Evolutionary conservation across 2,888 invertebrate genomes (phyloP), one percentile per base, ranked within the genome.

Genomic region (Aphidius colemani): DNA sequence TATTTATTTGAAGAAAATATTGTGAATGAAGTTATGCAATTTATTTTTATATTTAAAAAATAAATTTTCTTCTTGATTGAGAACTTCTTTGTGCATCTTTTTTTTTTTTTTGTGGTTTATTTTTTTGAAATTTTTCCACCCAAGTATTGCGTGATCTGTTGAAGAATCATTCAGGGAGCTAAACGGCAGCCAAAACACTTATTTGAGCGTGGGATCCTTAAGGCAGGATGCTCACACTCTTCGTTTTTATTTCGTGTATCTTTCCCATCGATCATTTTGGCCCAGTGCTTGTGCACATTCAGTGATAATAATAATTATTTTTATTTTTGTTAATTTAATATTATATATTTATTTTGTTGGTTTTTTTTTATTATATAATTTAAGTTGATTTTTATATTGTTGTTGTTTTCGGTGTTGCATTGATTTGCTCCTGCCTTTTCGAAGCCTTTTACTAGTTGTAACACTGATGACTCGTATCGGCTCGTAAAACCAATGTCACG

Each of bases 401-500:
- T 40, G 60, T 61, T 60, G 13, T 18, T 18, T 18, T 18, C 13
- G 13, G 13, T 18, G 13, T 60, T 51, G 46, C 59, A 59, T 61
- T 58, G 13, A 30, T 30, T 30, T 30, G 30, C 30, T 30, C 5
- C 30, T 30, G 30, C 0, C 5, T 5, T 30, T 30, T 30, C 5
- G 5, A 30, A 30, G 5, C 0, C 5, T 30, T 30, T 30, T 30
- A 30, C 3, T 3, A 30, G 30, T 2, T 30, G 0, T 2, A 30
- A 0, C 30, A 30, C 3, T 30, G 30, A 30, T 30, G 3, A 30
- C 30, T 30, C 30, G 30, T 30, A 30, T 30, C 30, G 30, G 30
- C 5, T 30, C 30, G 30, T 30, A 59, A 53, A 68, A 64, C 68
- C 72, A 72, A 75, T 75, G 74, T 72, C 73, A 75, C 71, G 73